Conservation (phyloP, 2,888 invertebrate genomes). For the Villa cingulata region DNA sequence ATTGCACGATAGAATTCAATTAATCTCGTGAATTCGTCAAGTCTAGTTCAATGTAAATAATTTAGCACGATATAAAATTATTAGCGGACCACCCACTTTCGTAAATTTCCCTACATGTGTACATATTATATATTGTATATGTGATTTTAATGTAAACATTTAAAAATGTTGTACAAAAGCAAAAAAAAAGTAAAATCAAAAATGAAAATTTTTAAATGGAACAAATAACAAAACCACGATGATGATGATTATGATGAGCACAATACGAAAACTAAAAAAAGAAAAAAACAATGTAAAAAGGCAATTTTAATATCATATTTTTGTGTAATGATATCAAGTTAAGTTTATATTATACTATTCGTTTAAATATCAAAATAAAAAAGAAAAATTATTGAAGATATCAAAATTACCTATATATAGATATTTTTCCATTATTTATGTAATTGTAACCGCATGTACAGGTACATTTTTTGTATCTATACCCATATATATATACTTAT, state of each 20-base stretch:
- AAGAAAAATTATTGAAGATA: neutral
- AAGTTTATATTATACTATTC: neutral
- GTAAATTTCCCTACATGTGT: neutral
- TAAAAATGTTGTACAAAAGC: neutral
- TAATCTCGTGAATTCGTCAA: slow-evolving; percentile 15
- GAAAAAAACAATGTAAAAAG: no score
- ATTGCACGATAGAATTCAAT: slow-evolving; percentile 17
- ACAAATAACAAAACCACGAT: neutral
- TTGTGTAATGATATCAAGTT: neutral
- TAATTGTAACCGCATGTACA: no score
- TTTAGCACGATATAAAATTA: slow-evolving; percentile 14
- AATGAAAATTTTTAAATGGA: neutral
- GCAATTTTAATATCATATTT: neutral
- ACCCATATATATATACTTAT: no score
- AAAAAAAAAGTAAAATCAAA: neutral
- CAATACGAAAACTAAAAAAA: no score
- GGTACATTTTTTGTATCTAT: no score
- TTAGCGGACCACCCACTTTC: slow-evolving; percentile 11
- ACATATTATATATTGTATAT: no score
- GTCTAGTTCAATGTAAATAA: slow-evolving; percentile 14
- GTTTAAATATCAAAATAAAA: neutral
- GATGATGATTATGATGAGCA: neutral
- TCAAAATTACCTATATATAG: neutral
- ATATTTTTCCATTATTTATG: no score
- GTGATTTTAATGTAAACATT: neutral